Conservation (phyloP, 2,113 vertebrate species). For the Oxyura jamaicensis region DNA sequence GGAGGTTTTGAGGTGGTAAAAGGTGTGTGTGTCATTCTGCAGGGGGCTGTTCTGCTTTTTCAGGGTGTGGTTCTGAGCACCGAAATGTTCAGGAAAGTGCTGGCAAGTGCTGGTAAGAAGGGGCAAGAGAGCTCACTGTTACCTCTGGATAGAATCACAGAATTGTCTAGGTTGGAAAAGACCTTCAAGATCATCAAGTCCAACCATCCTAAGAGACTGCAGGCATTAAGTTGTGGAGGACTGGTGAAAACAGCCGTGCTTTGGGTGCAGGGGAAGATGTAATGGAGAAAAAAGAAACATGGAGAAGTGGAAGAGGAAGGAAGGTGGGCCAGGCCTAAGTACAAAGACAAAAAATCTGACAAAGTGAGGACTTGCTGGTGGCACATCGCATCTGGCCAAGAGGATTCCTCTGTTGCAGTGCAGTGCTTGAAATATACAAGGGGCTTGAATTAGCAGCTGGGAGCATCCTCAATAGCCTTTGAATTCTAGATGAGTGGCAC, state of each 20-base stretch:
- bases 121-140: not conserved
- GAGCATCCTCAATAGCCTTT: not conserved
- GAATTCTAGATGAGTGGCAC: not conserved
- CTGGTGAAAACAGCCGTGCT: not conserved
- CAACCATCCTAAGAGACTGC: not conserved
- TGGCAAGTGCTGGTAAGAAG: not conserved
- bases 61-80: not conserved
- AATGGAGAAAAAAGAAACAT: not conserved
- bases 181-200: not conserved
- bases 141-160: not conserved
- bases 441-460: not conserved
- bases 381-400: not conserved
- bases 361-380: not conserved
- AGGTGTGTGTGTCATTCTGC: not conserved
- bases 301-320: not conserved
- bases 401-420: not conserved
- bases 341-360: rapidly evolving
- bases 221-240: not conserved
- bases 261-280: not conserved
- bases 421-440: not conserved
- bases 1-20: not conserved
- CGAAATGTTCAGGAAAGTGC: not conserved
- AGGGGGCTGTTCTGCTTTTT: not conserved
- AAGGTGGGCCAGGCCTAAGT: not conserved
- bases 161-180: not conserved